Evolutionary conservation across 2,113 vertebrate genomes (phyloP).

Genomic region (Scartelaos histophorus): DNA sequence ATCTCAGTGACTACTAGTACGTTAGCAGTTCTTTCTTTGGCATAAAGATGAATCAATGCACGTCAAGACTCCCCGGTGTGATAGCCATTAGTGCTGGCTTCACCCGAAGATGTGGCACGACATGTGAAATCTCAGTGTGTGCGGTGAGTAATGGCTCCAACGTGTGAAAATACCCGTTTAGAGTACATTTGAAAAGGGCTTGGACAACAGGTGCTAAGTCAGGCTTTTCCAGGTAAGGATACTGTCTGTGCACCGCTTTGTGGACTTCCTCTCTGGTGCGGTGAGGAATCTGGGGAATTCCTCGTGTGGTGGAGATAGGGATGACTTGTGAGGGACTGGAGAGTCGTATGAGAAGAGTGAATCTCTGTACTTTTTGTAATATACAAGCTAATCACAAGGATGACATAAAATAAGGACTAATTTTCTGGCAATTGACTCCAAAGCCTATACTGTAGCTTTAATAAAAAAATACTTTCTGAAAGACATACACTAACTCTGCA

Average conservation of each 20-base stretch:
- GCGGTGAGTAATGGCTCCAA: conserved; percentile 21
- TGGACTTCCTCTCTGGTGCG: not conserved
- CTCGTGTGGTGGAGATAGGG: conserved; percentile 37
- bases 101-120: conserved; percentile 36
- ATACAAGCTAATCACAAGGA: conserved; percentile 34
- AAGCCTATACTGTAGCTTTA: conserved; percentile 30
- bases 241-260: conserved; percentile 4
- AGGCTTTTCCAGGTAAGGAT: conserved; percentile 27
- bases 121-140: conserved; percentile 48
- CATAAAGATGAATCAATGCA: conserved; percentile 47
- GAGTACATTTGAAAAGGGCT: conserved; percentile 31
- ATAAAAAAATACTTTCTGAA: conserved; percentile 33
- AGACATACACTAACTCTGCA: conserved; percentile 34
- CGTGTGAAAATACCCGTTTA: conserved; percentile 58
- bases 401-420: conserved; percentile 45
- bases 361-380: conserved; percentile 38
- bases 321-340: conserved; percentile 47
- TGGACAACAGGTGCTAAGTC: conserved; percentile 48
- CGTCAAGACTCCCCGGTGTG: conserved; percentile 53
- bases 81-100: conserved; percentile 59
- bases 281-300: conserved; percentile 16
- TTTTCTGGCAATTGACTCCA: conserved; percentile 52
- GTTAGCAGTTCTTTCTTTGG: conserved; percentile 23
- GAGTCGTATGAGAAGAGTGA: conserved; percentile 30
- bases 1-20: conserved; percentile 26